Base-by-base conservation (phyloP, 1,140 invertebrate species). In the Medauroidea extradentata region DNA sequence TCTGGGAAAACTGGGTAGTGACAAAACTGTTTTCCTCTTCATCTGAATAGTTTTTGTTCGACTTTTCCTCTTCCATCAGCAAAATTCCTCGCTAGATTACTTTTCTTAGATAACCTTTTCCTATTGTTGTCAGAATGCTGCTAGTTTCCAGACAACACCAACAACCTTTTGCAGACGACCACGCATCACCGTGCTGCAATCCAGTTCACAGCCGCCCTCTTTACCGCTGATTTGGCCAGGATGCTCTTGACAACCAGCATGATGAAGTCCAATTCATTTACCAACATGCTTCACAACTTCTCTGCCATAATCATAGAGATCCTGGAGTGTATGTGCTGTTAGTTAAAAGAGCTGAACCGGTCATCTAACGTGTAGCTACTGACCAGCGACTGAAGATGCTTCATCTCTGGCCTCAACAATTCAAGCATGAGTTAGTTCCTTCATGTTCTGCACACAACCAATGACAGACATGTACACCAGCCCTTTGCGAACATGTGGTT, bases 401-500 rank as follows among this genome's bases (percentile, higher is more conserved):
- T 84, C 0, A 84, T 76, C 73, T 86, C 83, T 0, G 77, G 78
- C 62, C 83, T 78, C n/a, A 86, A 65, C 19, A 71, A 68, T 59
- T 76, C 71, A 18, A 41, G 39, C 13, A 41, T 16, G 3, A 44
- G 13, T n/a, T n/a, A n/a, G n/a, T 27, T 41, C 48, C 68, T 72
- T 16, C 73, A 69, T 11, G 70, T 70, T 21, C 69, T 71, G 29
- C 29, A 43, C 71, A 66, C 60, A 69, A 70, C 62, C 71, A 62
- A 57, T 71, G 65, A 56, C 73, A 71, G 38, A 69, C 63, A 62
- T 72, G 61, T 67, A 62, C 14, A 65, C 60, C 24, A 80, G 69
- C 11, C 73, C 66, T 83, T 85, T 0, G 83, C 83, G 61, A 85
- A 86, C 2, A 86, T 83, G 70, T 85, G 81, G 61, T 83, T 80